These are phyloP conservation scores for Ichneumon xanthorius DNA, from an alignment of 2,888 invertebrate genomes.

Conservation along the genomic window DNA sequence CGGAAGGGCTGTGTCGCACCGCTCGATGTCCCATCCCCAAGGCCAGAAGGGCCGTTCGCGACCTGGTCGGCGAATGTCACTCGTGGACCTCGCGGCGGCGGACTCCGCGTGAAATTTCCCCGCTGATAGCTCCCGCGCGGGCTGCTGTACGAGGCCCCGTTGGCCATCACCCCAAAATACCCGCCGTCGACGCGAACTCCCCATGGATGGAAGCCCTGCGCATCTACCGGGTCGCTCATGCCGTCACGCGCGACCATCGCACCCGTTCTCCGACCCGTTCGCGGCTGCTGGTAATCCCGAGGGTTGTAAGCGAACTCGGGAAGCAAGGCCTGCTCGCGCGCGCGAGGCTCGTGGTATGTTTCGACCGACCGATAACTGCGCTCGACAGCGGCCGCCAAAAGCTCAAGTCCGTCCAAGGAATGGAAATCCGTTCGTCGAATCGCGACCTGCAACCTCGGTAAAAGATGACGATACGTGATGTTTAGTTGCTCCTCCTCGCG, in stretches of 20 bases:
- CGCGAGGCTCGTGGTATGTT: neutral
- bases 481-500: neutral
- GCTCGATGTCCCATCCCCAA: no score
- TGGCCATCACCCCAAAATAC: no score
- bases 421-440: neutral
- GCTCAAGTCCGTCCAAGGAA: neutral
- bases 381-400: neutral
- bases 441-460: slow-evolving; percentile 15
- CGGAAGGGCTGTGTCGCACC: no score
- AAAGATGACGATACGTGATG: slow-evolving; percentile 1
- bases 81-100: no score
- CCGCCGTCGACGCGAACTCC: no score
- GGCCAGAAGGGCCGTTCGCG: no score
- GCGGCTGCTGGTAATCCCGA: neutral
- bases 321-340: neutral
- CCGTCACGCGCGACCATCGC: neutral
- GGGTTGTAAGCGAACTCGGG: neutral
- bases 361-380: neutral
- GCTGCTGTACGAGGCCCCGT: no score
- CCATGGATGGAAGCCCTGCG: neutral
- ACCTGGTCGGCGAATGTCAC: no score
- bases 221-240: neutral
- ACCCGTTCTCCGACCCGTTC: neutral
- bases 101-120: no score
- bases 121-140: no score